phyloP scores from a whole-genome alignment of 1,140 invertebrate genomes.

The Atta texana region DNA sequence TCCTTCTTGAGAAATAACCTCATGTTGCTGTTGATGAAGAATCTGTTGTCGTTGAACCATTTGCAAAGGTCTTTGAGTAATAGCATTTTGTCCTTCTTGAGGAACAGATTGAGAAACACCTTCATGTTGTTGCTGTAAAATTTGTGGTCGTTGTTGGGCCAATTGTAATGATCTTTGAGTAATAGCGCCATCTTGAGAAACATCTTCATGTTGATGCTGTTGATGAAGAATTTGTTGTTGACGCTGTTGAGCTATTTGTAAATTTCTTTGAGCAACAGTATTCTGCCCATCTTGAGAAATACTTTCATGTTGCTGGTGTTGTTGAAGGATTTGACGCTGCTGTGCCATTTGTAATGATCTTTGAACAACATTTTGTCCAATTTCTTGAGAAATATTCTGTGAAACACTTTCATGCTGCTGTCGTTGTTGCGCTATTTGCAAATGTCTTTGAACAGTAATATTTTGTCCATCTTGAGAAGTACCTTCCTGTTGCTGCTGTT shows the following conservation, averaged over 20 bases:
- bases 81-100: conserved; percentile 73
- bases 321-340: conserved; percentile 86
- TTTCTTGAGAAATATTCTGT: conserved; percentile 70
- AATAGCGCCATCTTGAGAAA: conserved; percentile 75
- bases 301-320: conserved; percentile 83
- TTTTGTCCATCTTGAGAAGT: conserved; percentile 80
- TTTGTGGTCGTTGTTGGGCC: conserved; percentile 76
- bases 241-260: conserved; percentile 71
- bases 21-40: conserved; percentile 71
- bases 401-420: conserved; percentile 80
- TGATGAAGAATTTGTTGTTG: conserved; percentile 78
- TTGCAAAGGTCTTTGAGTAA: conserved; percentile 81
- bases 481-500: conserved; percentile 80
- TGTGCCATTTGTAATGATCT: conserved; percentile 83
- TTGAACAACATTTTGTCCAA: conserved; percentile 79
- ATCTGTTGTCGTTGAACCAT: conserved; percentile 79
- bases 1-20: conserved; percentile 72
- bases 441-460: conserved; percentile 76
- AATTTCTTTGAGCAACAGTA: conserved; percentile 76
- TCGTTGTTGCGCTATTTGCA: conserved; percentile 81
- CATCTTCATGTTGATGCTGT: conserved; percentile 76
- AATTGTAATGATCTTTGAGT: conserved; percentile 82
- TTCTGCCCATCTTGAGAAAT: conserved; percentile 84
- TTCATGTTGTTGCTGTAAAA: conserved; percentile 72
- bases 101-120: conserved; percentile 71